Evolutionary conservation across 2,888 invertebrate genomes (phyloP).

Genomic region (Polydrusus tereticollis): DNA sequence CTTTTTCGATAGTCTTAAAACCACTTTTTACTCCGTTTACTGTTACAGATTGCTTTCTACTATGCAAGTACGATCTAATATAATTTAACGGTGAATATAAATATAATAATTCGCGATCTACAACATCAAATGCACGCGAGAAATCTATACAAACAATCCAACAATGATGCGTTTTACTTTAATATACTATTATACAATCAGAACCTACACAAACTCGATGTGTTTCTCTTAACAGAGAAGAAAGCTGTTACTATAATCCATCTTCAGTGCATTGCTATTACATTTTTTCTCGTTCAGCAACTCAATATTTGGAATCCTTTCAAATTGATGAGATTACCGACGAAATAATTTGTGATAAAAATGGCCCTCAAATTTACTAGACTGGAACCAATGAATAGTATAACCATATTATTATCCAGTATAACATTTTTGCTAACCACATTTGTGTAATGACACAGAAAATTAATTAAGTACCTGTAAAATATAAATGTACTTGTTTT

Average conservation of each 20-base stretch:
- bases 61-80: no score
- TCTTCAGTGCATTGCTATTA: conserved; percentile 18
- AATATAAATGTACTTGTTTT: conserved; percentile 1
- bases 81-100: no score
- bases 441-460: conserved; percentile 21
- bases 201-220: neutral
- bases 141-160: no score
- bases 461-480: conserved; percentile 11
- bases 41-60: no score
- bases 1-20: no score
- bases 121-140: no score
- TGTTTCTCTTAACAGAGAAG: conserved; percentile 9
- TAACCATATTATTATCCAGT: conserved; percentile 35
- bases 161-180: no score
- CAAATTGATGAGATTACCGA: conserved; percentile 27
- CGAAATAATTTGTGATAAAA: conserved; percentile 35
- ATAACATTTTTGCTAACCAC: conserved; percentile 22
- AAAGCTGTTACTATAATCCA: conserved; percentile 18
- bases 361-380: conserved; percentile 42
- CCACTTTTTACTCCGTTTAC: no score
- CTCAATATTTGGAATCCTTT: conserved; percentile 32
- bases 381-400: conserved; percentile 34
- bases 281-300: conserved; percentile 21
- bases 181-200: no score
- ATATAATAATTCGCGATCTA: no score